These are phyloP conservation scores for Steinernema khuongi DNA, from an alignment of 1,140 invertebrate genomes.

Conservation along the genomic window DNA sequence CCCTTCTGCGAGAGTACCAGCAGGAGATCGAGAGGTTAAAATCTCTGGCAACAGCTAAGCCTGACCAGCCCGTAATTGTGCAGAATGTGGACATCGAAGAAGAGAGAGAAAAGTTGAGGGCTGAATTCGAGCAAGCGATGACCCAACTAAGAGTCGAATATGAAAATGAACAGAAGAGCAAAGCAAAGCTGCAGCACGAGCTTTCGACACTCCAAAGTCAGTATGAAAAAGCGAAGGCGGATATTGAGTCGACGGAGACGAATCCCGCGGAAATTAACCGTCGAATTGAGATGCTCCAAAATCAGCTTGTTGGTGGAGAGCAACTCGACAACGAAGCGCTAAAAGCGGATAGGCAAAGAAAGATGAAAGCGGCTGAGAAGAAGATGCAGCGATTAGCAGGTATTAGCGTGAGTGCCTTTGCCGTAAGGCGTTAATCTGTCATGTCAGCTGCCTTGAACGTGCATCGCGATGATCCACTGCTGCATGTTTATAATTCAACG, in stretches of 20 bases:
- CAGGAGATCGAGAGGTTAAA: slow-evolving; percentile 85
- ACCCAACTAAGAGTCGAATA: slow-evolving; percentile 63
- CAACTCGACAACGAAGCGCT: slow-evolving; percentile 67
- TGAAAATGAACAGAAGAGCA: slow-evolving; percentile 65
- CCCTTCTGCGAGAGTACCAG: slow-evolving; percentile 77
- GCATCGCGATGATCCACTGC: slow-evolving; percentile 68
- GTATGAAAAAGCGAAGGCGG: slow-evolving; percentile 61
- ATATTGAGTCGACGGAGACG: slow-evolving; percentile 26
- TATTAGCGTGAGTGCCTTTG: slow-evolving; percentile 33
- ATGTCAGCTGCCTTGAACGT: slow-evolving; percentile 66
- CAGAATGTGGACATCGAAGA: slow-evolving; percentile 59
- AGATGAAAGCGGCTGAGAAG: slow-evolving; percentile 69
- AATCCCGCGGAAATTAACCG: slow-evolving; percentile 50
- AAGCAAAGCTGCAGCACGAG: slow-evolving; percentile 65
- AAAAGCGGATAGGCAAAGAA: slow-evolving; percentile 66
- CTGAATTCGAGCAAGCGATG: slow-evolving; percentile 63
- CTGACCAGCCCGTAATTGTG: slow-evolving; percentile 34
- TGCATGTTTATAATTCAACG: slow-evolving; percentile 71
- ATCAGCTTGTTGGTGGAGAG: slow-evolving; percentile 75
- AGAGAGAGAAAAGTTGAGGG: slow-evolving; percentile 61
- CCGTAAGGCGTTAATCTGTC: slow-evolving; percentile 23
- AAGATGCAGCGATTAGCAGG: slow-evolving; percentile 64
- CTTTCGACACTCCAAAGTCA: slow-evolving; percentile 64
- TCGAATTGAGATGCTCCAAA: slow-evolving; percentile 68
- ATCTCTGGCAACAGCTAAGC: slow-evolving; percentile 27